Evolutionary conservation across 2,888 invertebrate genomes (phyloP), one percentile per base, ranked within the genome.

Genomic region (Caenorhabditis drosophilae): DNA sequence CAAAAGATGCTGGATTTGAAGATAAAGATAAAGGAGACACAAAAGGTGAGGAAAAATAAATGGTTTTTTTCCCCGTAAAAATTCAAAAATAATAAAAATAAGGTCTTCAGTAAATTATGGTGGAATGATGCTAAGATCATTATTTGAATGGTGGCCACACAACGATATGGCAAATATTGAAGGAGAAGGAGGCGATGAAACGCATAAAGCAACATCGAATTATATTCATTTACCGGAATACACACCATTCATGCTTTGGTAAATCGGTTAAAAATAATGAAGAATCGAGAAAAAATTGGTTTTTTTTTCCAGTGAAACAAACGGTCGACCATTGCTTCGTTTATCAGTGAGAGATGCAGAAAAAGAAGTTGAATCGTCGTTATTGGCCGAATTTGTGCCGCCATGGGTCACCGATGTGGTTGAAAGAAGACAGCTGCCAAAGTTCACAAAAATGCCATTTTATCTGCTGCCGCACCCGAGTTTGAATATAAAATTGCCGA

Each of bases 361-460:
- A 22, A 61, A 62, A 23, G 71, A 73, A 27, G 50, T 67, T 4
- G 67, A 73, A 45, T 35, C 68, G 11, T 15, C 44, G 4, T 53
- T 70, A 2, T 40, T 76, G 2, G 27, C 63, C 1, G 76, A 77
- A 31, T 59, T 68, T 11, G 49, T 79, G 18, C 79, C 79, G 0
- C 56, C 62, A 11, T 80, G 79, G 79, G 75, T 77, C 12, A 90
- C 63, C 12, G 78, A 80, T 44, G 76, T 81, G 16, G 77, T 82
- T 47, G 84, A 84, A 49, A 82, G 86, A 84, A 86, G 85, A 86
- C 92, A 91, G 73, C 89, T 92, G 70, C 96, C 95, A 1, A 94
- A 95, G 85, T 92, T 96, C 80, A 92, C 92, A 77, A 98, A 97
- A 87, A 90, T 98, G 84, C 92, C 97, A 25, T 98, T 99, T 86